A percentile compares a stretch with the other conserved stretches of the same genome.
phyloP scores from a whole-genome alignment of 2,888 invertebrate genomes.

The Graphium colonna region DNA sequence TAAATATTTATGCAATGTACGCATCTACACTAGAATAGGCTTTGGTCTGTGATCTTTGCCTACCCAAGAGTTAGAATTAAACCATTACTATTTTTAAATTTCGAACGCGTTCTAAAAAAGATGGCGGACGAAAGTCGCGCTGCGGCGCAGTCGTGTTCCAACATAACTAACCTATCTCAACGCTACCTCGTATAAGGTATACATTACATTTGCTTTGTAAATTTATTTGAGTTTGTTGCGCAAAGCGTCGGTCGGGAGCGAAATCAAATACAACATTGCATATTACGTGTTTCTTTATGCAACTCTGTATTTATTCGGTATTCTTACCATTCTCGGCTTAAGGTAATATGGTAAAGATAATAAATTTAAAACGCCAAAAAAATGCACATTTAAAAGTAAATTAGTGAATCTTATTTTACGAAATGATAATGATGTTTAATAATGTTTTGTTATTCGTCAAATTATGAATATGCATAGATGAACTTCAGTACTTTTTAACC shows the following conservation, averaged over 20 bases:
- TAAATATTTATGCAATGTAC: too few relatives aligned
- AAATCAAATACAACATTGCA: conserved; percentile 2
- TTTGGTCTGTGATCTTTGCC: too few relatives aligned
- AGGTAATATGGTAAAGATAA: neutral
- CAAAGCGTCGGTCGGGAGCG: neutral
- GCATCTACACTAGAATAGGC: too few relatives aligned
- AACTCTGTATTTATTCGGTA: neutral
- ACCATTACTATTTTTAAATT: too few relatives aligned
- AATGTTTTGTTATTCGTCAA: too few relatives aligned
- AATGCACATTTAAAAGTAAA: too few relatives aligned
- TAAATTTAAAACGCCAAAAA: neutral
- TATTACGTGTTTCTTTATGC: neutral
- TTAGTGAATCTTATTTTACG: neutral
- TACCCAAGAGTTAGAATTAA: too few relatives aligned
- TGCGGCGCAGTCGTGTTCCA: neutral
- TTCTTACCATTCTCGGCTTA: neutral
- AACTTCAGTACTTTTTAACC: too few relatives aligned
- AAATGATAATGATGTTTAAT: too few relatives aligned
- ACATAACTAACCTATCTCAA: conserved; percentile 25
- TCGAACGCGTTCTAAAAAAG: neutral
- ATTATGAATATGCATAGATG: too few relatives aligned
- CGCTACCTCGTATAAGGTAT: conserved; percentile 5
- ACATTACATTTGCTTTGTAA: conserved; percentile 17
- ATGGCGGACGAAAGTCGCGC: neutral
- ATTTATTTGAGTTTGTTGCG: conserved; percentile 11